phyloP scores from a whole-genome alignment of 2,113 vertebrate species.

The Hydrochoerus hydrochaeris region DNA sequence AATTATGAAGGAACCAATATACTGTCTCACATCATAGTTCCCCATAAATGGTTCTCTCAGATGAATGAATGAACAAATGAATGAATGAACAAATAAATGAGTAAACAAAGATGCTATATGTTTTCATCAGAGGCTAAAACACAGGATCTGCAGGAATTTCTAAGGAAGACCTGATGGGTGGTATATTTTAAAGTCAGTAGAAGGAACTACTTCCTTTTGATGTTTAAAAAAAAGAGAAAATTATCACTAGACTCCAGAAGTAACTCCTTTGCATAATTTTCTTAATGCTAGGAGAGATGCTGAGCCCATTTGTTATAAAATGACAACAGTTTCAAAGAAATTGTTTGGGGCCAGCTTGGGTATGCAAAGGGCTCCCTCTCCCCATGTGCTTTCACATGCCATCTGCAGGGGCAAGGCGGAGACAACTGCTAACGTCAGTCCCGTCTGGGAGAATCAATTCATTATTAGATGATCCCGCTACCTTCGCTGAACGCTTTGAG shows the following conservation, averaged over 20 bases:
- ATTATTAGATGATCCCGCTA: background rate
- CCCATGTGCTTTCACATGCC: conserved; percentile 49
- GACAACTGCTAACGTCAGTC: background rate
- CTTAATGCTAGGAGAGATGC: conserved; percentile 59
- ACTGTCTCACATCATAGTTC: background rate
- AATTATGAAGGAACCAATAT: background rate
- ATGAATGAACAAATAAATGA: background rate
- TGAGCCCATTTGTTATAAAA: conserved; percentile 60
- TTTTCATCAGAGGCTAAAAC: background rate
- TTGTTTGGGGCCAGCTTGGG: conserved; percentile 39
- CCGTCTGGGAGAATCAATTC: background rate
- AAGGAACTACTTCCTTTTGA: conserved; percentile 55
- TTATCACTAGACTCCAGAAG: conserved; percentile 58
- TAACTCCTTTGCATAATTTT: conserved; percentile 65
- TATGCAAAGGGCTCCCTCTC: conserved; percentile 49
- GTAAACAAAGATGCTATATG: background rate
- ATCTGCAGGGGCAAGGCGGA: background rate
- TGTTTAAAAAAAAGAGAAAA: conserved; percentile 70
- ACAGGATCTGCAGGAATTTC: conserved; percentile 19
- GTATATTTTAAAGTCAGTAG: conserved; percentile 55
- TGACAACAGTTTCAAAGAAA: conserved; percentile 68
- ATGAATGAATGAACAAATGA: background rate
- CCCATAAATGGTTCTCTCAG: background rate
- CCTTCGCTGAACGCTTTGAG: background rate
- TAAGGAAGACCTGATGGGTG: conserved; percentile 29